Base-by-base conservation (phyloP, 2,888 invertebrate species). In the Tiliacea aurago region DNA sequence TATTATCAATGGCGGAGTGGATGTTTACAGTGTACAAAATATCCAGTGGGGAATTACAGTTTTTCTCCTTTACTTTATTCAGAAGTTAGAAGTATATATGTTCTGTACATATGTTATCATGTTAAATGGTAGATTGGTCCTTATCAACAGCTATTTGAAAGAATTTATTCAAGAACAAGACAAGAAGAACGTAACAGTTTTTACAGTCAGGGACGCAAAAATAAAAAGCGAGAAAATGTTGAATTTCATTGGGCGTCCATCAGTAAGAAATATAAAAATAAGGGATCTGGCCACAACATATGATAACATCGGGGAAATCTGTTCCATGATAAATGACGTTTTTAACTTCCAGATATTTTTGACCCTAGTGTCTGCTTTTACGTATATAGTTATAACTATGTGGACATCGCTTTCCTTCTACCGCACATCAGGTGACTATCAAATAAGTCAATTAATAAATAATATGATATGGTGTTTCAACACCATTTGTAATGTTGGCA, bases 301-400 rank as follows among this genome's bases (percentile, higher is more conserved):
- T 66, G 90, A 92, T 68, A 81, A 84, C 4, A 90, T 94, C 49
- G 94, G 94, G 0, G 90, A 90, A 49, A 85, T 90, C 41, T 91
- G 91, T 78, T 75, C 58, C 6, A 79, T 90, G 72, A 88, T 94
- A 43, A 94, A 94, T 67, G 78, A 89, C 13, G 84, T 91, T 45
- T 94, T 91, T 76, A 93, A 94, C 77, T 93, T 91, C 33, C 92
- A 93, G 80, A 91, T 94, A 28, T 91, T 94, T 45, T 91, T 93
- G 88, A 90, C 89, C 15, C 86, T 94, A 2, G 86, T 93, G 4
- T 91, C 91, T 23, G 91, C 93, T 4, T 94, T 94, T 68, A 77
- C 86, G 0, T 92, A 87, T 65, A 91, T 93, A n/a, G 87, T 94
- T 4, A 88, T 92, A 9, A 90, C 91, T 9, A 91, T 94, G 73